Evolutionary conservation across 2,888 invertebrate genomes (phyloP).

Genomic region (Zootermopsis nevadensis): DNA sequence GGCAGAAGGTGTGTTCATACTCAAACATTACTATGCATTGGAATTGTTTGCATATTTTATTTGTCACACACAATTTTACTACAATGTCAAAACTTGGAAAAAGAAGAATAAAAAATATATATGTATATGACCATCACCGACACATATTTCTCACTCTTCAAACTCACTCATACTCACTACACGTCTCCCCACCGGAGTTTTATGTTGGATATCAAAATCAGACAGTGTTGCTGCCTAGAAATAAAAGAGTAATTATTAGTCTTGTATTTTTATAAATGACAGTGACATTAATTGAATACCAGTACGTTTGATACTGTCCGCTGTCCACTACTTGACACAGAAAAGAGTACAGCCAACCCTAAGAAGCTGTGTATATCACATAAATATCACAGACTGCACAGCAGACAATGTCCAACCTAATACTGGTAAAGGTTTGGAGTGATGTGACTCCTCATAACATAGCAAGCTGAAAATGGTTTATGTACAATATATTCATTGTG

Average conservation of each 20-base stretch:
- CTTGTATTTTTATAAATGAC: not conserved
- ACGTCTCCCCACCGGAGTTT: constrained; percentile 67
- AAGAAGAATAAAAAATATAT: too few relatives aligned
- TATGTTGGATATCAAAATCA: constrained; percentile 74
- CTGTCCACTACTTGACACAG: not conserved
- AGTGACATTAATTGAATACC: not conserved
- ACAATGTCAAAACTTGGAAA: too few relatives aligned
- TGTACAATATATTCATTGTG: too few relatives aligned
- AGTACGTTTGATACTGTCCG: not conserved
- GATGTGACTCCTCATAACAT: too few relatives aligned
- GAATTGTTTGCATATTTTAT: too few relatives aligned
- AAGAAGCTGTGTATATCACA: not conserved
- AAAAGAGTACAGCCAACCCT: not conserved
- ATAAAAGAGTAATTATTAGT: not conserved
- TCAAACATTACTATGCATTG: too few relatives aligned
- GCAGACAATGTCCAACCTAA: too few relatives aligned
- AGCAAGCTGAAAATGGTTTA: too few relatives aligned
- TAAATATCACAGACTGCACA: not conserved
- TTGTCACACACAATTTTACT: too few relatives aligned
- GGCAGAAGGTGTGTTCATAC: too few relatives aligned
- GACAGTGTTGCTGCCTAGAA: constrained; percentile 64
- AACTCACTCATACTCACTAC: constrained; percentile 61
- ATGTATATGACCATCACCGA: too few relatives aligned
- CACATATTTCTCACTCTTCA: not conserved
- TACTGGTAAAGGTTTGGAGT: too few relatives aligned